phyloP scores from a whole-genome alignment of 2,113 vertebrate genomes.

The Platycercus adscitus region DNA sequence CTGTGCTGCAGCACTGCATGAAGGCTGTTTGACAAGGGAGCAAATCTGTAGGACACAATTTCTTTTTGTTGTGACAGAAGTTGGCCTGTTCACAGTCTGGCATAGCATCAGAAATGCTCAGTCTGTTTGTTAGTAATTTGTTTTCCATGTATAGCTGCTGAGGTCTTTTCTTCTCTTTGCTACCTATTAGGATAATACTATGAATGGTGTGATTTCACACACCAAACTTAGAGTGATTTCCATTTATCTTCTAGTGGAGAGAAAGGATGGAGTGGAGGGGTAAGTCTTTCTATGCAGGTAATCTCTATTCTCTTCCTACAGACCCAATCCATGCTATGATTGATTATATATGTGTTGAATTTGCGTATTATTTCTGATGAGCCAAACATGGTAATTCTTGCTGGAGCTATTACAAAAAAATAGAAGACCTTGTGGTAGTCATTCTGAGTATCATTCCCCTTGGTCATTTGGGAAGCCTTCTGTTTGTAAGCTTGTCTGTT shows the following conservation, averaged over 20 bases:
- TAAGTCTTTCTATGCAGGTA: background rate
- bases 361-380: background rate
- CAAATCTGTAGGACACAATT: background rate
- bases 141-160: fast-evolving
- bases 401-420: background rate
- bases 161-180: background rate
- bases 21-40: background rate
- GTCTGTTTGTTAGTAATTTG: background rate
- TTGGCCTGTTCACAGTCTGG: background rate
- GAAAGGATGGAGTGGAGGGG: background rate
- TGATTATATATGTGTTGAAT: background rate
- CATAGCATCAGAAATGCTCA: background rate
- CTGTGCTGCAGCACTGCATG: background rate
- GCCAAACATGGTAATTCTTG: background rate
- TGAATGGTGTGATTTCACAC: background rate
- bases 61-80: background rate
- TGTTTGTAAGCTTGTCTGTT: background rate
- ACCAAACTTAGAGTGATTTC: background rate
- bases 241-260: background rate
- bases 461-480: background rate
- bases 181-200: background rate
- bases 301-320: background rate
- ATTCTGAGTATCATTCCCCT: background rate
- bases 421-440: background rate
- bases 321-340: fast-evolving